Base-by-base conservation (phyloP, 2,113 vertebrate species). In the Hymenochirus boettgeri region DNA sequence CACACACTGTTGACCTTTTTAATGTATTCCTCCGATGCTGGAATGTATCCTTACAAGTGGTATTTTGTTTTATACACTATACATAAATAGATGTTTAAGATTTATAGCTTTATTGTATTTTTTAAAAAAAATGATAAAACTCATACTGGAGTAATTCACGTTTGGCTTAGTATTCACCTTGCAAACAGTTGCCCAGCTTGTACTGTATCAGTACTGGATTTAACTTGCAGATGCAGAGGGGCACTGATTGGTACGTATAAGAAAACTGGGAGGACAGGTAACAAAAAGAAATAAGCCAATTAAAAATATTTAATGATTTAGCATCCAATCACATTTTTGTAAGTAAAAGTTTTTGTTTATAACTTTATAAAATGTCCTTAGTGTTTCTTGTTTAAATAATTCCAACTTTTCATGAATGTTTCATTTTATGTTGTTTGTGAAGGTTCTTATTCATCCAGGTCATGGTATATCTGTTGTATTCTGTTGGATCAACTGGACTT, bases 41-140 rank as follows among this genome's bases (percentile, higher is more conserved):
- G 52, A 71, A 31, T 69, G 18, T 50, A 56, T 59, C 61, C 15
- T 46, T 64, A 29, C 25, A 35, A 67, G 61, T 47, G 4, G 31
- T 52, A 45, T 26, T 50, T 8, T 62, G 72, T 62, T 57, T 35
- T 71, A 51, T 39, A 52, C 47, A 52, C 72, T 39, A 65, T 29
- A 52, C 57, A 69, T 39, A 56, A 22, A 52, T 25, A 48, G 31
- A 31, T 42, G 21, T 48, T 13, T 19, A 6, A 22, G 21, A 60
- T 55, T 61, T 77, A 56, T 67, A 24, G 71, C 71, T 65, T 56
- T 57, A 77, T 62, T 33, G 2, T 57, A 65, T 74, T 77, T 74
- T 73, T 72, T 69, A 73, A 72, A 66, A 75, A 35, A 75, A 35
- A 57, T 57, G 19, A 39, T 47, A 39, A 29, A 8, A 60, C 70